Conservation (phyloP, 2,797 vertebrate species). For the Hoplostethus mediterraneus region DNA sequence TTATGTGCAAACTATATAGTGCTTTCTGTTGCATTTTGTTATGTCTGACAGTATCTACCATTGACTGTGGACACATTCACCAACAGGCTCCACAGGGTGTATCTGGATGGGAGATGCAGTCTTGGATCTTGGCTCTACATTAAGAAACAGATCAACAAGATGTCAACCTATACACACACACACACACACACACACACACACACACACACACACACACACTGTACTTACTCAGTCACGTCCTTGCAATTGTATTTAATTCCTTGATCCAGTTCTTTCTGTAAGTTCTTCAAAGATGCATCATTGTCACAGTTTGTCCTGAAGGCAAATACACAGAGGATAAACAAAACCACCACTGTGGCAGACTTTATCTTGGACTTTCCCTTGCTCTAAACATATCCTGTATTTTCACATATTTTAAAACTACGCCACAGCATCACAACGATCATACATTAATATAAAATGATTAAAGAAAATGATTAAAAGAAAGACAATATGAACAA, state of each 20-base stretch:
- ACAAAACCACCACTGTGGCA: no score
- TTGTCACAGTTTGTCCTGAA: slow-evolving; percentile 73
- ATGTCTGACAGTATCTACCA: no score
- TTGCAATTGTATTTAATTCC: slow-evolving; percentile 74
- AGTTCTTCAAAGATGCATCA: slow-evolving; percentile 61
- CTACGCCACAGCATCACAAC: no score
- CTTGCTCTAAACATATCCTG: no score
- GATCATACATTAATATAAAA: not conserved
- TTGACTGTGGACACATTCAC: slow-evolving; percentile 41
- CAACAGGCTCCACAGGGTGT: slow-evolving; percentile 69
- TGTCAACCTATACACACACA: not conserved
- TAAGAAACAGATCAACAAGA: not conserved
- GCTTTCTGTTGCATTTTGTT: no score
- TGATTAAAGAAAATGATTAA: not conserved
- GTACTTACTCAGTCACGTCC: slow-evolving; percentile 73
- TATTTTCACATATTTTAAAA: no score
- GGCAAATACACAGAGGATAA: not conserved
- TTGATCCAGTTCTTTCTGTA: slow-evolving; percentile 49
- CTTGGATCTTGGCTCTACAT: slow-evolving; percentile 61
- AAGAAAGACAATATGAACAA: not conserved
- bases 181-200: slow-evolving; percentile 1
- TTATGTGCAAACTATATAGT: no score
- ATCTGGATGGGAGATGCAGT: slow-evolving; percentile 50
- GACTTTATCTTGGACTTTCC: no score
- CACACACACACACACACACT: not conserved